phyloP scores from a whole-genome alignment of 2,113 vertebrate species.

The Monarcha castaneiventris region DNA sequence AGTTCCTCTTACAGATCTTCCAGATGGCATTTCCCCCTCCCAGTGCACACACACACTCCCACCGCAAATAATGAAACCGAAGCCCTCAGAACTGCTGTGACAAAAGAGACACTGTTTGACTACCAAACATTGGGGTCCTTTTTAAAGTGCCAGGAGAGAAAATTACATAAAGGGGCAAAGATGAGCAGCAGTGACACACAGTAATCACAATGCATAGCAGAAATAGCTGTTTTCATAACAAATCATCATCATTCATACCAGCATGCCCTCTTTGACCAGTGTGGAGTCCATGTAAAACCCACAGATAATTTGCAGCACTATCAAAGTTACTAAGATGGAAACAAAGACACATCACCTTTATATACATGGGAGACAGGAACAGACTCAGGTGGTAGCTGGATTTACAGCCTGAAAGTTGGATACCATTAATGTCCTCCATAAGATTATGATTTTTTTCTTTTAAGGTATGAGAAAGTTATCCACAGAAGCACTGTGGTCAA shows the following conservation, averaged over 20 bases:
- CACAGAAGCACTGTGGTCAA: background rate
- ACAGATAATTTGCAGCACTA: background rate
- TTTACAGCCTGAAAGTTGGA: background rate
- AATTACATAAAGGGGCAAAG: background rate
- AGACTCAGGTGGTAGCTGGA: background rate
- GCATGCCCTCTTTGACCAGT: background rate
- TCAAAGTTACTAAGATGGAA: background rate
- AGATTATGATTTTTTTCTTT: background rate
- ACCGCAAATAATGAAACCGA: background rate
- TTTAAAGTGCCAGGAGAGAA: background rate
- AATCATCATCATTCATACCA: background rate
- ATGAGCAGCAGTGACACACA: background rate
- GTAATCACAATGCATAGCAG: background rate
- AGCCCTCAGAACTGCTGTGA: background rate
- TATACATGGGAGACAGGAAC: background rate
- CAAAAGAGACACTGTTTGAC: constrained; percentile 31
- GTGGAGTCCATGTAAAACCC: background rate
- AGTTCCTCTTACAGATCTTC: constrained; percentile 18
- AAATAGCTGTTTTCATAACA: background rate
- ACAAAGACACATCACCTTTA: background rate
- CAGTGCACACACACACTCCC: background rate
- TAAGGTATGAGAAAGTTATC: background rate
- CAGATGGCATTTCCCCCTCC: constrained; percentile 25
- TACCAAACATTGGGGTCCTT: constrained; percentile 10
- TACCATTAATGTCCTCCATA: background rate